Conservation (phyloP, 2,113 vertebrate genomes). For the Oenanthe melanoleuca region DNA sequence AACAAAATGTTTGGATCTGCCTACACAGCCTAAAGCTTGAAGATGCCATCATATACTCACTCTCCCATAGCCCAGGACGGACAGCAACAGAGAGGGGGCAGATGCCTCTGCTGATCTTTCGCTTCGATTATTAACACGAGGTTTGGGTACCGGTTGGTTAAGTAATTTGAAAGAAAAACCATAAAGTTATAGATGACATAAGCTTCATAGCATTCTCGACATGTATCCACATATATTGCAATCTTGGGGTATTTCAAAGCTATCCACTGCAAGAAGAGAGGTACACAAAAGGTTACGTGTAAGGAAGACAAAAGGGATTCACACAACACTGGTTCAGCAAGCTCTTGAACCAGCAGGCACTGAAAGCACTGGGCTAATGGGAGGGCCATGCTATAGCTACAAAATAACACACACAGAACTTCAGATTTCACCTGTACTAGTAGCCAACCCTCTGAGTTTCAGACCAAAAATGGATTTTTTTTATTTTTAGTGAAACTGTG, state of each 20-base stretch:
- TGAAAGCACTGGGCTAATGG: neutral
- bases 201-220: conserved; percentile 98
- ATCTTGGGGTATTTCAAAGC: conserved; percentile 94
- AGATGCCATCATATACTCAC: conserved; percentile 78
- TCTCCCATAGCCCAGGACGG: conserved; percentile 98
- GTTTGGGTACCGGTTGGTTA: conserved; percentile 92
- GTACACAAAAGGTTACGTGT: conserved; percentile 46
- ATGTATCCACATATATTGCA: conserved; percentile 98
- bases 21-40: neutral
- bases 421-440: neutral
- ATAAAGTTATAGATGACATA: conserved; percentile 99
- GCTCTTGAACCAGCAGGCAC: neutral
- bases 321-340: neutral
- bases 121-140: conserved; percentile 93
- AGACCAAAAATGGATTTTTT: neutral
- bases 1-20: neutral
- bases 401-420: neutral
- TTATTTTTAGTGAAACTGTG: neutral
- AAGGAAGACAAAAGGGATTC: neutral
- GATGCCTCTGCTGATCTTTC: conserved; percentile 94
- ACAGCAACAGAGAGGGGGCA: conserved; percentile 94
- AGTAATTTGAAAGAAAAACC: conserved; percentile 95
- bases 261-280: conserved; percentile 86
- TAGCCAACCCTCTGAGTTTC: neutral
- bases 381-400: neutral